phyloP scores from a whole-genome alignment of 2,888 invertebrate species.

The Pyrrhia umbra region DNA sequence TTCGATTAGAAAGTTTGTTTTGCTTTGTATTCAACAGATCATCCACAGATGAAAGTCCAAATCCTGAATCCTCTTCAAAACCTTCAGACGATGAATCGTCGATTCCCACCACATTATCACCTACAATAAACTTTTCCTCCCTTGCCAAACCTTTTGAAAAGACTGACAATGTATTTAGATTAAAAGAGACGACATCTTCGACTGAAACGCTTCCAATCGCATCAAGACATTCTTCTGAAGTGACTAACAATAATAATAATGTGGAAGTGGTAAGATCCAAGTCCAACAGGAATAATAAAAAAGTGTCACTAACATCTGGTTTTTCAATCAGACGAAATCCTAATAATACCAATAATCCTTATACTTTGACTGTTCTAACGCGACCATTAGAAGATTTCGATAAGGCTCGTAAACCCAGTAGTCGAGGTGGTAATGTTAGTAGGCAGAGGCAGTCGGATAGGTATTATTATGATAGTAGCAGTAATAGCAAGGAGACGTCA shows the following conservation, averaged over 20 bases:
- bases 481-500: slow-evolving; percentile 67
- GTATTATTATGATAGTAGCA: slow-evolving; percentile 71
- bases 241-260: slow-evolving; percentile 79
- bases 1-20: slow-evolving; percentile 87
- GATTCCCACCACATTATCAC: slow-evolving; percentile 72
- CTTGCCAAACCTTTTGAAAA: slow-evolving; percentile 87
- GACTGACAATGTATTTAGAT: slow-evolving; percentile 83
- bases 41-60: slow-evolving; percentile 88
- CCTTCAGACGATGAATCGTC: slow-evolving; percentile 78
- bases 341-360: slow-evolving; percentile 83
- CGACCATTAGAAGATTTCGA: slow-evolving; percentile 78
- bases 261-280: slow-evolving; percentile 74
- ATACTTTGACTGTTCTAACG: slow-evolving; percentile 85
- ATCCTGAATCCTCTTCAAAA: slow-evolving; percentile 82
- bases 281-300: slow-evolving; percentile 75
- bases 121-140: slow-evolving; percentile 83
- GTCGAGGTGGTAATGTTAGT: slow-evolving; percentile 48
- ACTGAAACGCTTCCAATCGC: slow-evolving; percentile 77
- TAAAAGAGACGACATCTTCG: slow-evolving; percentile 77
- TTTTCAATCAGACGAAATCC: slow-evolving; percentile 85
- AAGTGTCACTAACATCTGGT: slow-evolving; percentile 86
- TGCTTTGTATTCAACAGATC: slow-evolving; percentile 91
- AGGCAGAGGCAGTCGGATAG: slow-evolving; percentile 68
- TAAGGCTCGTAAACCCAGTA: slow-evolving; percentile 55
- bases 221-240: slow-evolving; percentile 71